These are phyloP conservation scores for Manis crassicaudata DNA, from an alignment of 2,797 vertebrate species.

Conservation along the genomic window DNA sequence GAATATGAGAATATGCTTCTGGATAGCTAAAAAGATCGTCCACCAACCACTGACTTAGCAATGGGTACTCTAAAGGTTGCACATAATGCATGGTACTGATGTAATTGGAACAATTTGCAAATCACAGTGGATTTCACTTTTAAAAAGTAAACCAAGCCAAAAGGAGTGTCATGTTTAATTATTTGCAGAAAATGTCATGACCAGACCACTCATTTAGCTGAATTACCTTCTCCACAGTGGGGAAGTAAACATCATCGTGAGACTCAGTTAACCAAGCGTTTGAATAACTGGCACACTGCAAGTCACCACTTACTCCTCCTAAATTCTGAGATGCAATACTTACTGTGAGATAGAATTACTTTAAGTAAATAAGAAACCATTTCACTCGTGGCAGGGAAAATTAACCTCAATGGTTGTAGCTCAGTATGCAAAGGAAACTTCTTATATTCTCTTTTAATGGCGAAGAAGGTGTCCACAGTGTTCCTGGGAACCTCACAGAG, in stretches of 20 bases:
- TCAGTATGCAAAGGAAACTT: conserved; percentile 51
- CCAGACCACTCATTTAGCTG: conserved; percentile 66
- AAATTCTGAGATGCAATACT: conserved; percentile 60
- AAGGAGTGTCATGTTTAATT: conserved; percentile 64
- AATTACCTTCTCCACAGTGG: conserved; percentile 70
- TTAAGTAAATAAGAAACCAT: conserved; percentile 65
- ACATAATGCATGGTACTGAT: background rate
- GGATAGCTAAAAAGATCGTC: conserved; percentile 73
- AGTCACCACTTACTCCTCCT: conserved; percentile 62
- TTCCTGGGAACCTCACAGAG: background rate
- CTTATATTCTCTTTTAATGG: conserved; percentile 32
- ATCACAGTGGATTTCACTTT: conserved; percentile 66
- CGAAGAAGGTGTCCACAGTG: background rate
- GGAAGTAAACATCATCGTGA: conserved; percentile 50
- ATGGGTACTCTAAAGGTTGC: conserved; percentile 44
- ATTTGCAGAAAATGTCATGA: conserved; percentile 48
- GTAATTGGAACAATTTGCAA: conserved; percentile 76
- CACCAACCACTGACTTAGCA: conserved; percentile 60
- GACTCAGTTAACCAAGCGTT: conserved; percentile 73
- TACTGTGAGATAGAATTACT: conserved; percentile 62
- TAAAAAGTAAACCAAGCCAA: conserved; percentile 55
- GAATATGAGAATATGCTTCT: conserved; percentile 72
- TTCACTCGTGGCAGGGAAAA: conserved; percentile 18
- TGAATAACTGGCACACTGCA: conserved; percentile 75
- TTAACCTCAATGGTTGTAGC: background rate